phyloP scores from a whole-genome alignment of 92 coral and sea anemone genomes.

The Epizoanthus scotinus region DNA sequence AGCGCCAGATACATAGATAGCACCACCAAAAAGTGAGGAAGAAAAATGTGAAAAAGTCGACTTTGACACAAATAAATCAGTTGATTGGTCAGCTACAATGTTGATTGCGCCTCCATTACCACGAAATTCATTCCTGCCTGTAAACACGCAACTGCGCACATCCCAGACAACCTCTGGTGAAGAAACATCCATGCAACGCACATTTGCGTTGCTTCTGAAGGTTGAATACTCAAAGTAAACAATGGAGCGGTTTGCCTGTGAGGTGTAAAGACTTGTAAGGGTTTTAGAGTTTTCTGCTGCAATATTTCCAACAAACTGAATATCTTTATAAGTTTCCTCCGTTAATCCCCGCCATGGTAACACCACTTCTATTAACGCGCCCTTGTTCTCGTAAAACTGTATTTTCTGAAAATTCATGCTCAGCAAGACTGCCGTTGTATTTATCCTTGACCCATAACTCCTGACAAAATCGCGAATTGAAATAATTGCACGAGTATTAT shows the following conservation, averaged over 20 bases:
- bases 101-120: constrained; percentile 15
- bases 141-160: background rate
- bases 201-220: background rate
- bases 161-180: background rate
- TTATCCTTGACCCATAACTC: background rate
- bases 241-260: constrained; percentile 8
- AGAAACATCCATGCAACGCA: constrained; percentile 10
- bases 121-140: background rate
- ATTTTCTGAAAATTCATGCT: background rate
- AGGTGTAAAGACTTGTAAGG: constrained; percentile 11
- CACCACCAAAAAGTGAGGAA: background rate
- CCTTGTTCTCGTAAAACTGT: constrained; percentile 11
- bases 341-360: background rate
- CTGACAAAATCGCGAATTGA: background rate
- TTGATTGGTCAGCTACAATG: constrained; percentile 5
- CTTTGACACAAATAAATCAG: background rate
- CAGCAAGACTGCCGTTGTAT: background rate
- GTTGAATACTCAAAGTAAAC: background rate
- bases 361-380: constrained; percentile 5
- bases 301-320: constrained; percentile 6
- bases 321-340: background rate
- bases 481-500: constrained; percentile 6
- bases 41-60: background rate
- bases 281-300: background rate
- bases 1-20: background rate